phyloP scores from a whole-genome alignment of 30 jellyfish, hydroid and myxozoan genomes.

The Aurelia coerulea region DNA sequence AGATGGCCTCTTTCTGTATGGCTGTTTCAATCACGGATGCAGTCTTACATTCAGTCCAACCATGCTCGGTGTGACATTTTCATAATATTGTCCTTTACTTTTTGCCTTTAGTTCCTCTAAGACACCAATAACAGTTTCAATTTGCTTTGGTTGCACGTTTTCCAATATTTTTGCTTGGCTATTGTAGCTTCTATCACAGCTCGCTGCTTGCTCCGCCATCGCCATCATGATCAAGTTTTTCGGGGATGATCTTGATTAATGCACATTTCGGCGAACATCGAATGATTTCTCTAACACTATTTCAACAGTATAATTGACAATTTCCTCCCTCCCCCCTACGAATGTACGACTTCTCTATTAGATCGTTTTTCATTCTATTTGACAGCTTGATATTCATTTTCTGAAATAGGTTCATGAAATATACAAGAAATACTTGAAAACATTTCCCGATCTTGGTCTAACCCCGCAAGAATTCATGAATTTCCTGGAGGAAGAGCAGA shows the following conservation, averaged over 20 bases:
- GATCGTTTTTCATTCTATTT: too few species aligned
- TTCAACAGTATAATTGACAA: too few species aligned
- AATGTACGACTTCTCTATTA: neutral
- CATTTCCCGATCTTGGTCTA: constrained; percentile 79
- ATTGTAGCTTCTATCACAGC: neutral
- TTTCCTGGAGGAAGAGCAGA: constrained; percentile 70
- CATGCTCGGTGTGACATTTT: constrained; percentile 9
- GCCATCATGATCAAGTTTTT: too few species aligned
- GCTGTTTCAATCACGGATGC: constrained; percentile 9
- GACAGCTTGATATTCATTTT: neutral
- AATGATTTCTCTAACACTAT: too few species aligned
- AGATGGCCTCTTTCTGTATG: constrained; percentile 2
- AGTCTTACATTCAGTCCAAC: constrained; percentile 1
- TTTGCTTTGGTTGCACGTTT: neutral
- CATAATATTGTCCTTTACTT: constrained; percentile 2
- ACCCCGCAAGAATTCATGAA: constrained; percentile 76
- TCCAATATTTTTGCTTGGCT: neutral
- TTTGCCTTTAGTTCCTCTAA: constrained; percentile 11
- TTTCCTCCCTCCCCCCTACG: too few species aligned
- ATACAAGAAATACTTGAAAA: constrained; percentile 59
- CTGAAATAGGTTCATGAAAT: constrained; percentile 51
- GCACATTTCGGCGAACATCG: too few species aligned
- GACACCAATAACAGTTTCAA: neutral
- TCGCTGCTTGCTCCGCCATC: constrained; percentile 12
- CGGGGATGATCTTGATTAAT: too few species aligned